Evolutionary conservation across 1,140 invertebrate species (phyloP).

Genomic region (Macrobrachium rosenbergii): DNA sequence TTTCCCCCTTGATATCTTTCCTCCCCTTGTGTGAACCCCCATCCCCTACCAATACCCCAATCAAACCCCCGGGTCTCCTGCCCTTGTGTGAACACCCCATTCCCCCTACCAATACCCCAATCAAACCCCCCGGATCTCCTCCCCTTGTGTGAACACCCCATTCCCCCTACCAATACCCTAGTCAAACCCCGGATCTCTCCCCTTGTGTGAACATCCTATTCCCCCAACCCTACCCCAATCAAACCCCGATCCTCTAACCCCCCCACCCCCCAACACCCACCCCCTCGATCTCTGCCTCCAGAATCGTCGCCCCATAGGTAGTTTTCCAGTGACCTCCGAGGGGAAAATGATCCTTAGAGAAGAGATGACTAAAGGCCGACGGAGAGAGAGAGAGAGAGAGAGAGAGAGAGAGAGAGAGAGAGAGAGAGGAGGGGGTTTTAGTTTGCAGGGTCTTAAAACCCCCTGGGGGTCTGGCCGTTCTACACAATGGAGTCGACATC

Average conservation of each 20-base stretch:
- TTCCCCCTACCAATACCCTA: background rate
- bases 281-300: background rate
- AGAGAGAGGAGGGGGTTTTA: background rate
- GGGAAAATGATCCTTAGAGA: background rate
- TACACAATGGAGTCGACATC: no score
- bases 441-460: no score
- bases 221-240: background rate
- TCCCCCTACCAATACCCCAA: background rate
- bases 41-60: background rate
- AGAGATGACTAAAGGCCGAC: background rate
- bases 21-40: background rate
- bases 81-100: background rate
- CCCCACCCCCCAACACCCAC: no score
- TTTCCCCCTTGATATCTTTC: background rate
- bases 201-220: background rate
- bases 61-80: no score
- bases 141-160: background rate
- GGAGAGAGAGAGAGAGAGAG: conserved; percentile 7
- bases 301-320: no score
- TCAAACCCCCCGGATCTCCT: no score
- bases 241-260: no score
- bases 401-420: conserved; percentile 5
- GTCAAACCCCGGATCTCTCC: no score
- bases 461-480: no score
- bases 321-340: background rate